Base-by-base conservation (phyloP, 2,888 invertebrate genomes). In the Anarsia innoxiella region DNA sequence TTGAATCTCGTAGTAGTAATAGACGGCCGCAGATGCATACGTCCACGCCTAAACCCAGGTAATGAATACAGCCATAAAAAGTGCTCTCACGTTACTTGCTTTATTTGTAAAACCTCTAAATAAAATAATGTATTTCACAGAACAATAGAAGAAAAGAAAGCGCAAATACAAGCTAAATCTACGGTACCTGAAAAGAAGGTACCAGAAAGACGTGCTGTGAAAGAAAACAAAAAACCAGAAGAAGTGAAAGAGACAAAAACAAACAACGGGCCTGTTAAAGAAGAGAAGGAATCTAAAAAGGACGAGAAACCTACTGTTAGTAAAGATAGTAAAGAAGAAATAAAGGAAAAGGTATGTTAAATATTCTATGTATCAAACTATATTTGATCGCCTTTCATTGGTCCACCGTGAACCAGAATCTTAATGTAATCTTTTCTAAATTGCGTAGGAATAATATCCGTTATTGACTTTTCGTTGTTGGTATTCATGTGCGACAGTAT, bases 31-130 rank as follows among this genome's bases (percentile, higher is more conserved):
- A 64, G 37, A 44, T 78, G n/a, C 71, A 73, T 33, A 66, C 78
- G 0, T 80, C 83, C 0, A 80, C 83, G 1, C 79, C 83, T 11
- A 82, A 83, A 48, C 42, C 56, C 16, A 78, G 68, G 83, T 80
- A 52, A n/a, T n/a, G n/a, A n/a, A n/a, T n/a, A n/a, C n/a, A n/a
- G n/a, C n/a, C n/a, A n/a, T n/a, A n/a, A n/a, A n/a, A n/a, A n/a
- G n/a, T n/a, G n/a, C n/a, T n/a, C n/a, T n/a, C n/a, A n/a, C n/a
- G n/a, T n/a, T n/a, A n/a, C n/a, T n/a, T n/a, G n/a, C n/a, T n/a
- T n/a, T n/a, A n/a, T n/a, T n/a, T n/a, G n/a, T n/a, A n/a, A n/a
- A n/a, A n/a, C n/a, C n/a, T n/a, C n/a, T n/a, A n/a, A n/a, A n/a
- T n/a, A n/a, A n/a, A n/a, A n/a, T n/a, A n/a, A n/a, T n/a, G n/a